Base-by-base conservation (phyloP, 2,888 invertebrate species). In the Syrista parreyssii region DNA sequence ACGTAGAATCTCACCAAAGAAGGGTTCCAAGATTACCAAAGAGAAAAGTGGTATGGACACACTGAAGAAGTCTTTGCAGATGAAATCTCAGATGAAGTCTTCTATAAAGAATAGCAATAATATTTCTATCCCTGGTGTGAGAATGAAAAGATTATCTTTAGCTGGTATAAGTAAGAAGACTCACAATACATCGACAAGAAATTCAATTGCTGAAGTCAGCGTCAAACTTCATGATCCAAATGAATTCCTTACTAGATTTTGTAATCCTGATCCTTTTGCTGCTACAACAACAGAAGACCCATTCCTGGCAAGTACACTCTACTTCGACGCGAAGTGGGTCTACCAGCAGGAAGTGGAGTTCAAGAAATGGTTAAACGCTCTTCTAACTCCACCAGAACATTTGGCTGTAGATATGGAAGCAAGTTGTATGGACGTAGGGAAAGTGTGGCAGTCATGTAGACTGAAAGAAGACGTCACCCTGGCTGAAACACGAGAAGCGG, bases 351-450 rank as follows among this genome's bases (percentile, higher is more conserved):
- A 96, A 90, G 92, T 88, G 0, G 94, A 95, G 86, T 95, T 96
- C 79, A 95, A 94, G 87, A 95, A 95, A 84, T 97, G 96, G 96
- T 91, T 97, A 0, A 97, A 97, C 89, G 95, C 94, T 12, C 92
- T 97, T 75, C 92, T 97, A 11, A 95, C 96, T 4, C 95, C 96
- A 1, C 96, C 96, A 0, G 90, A 91, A 76, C 88, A 90, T 77
- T 81, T 90, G 32, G 84, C 84, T 36, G 93, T 94, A 0, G 96
- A 96, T 82, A 92, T 96, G 0, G 94, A 95, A 82, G 93, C 94
- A 69, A 92, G 93, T 78, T 91, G 93, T n/a, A 93, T 96, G 15
- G 96, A 96, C 86, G 94, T 96, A 1, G 96, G 95, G 0, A 95
- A 95, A 89, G 92, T 96, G 0, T 97, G 96, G 94, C 94, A 95